Conservation (phyloP, 2,888 invertebrate species). For the Hypsopygia costalis region DNA sequence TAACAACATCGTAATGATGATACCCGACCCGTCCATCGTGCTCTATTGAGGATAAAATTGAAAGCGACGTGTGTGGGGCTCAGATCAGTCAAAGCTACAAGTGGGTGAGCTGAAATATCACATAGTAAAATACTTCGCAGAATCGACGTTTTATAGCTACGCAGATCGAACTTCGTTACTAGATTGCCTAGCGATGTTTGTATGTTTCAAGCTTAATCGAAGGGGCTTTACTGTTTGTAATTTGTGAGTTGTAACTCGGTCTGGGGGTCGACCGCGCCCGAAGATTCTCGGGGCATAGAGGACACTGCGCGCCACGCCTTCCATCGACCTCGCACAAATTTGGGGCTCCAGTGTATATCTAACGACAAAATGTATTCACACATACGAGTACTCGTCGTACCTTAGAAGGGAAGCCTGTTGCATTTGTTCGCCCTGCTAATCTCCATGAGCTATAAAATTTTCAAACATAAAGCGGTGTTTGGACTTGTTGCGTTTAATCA, state of each 20-base stretch:
- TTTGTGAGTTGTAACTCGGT: neutral
- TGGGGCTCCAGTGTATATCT: conserved; percentile 12
- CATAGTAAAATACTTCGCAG: neutral
- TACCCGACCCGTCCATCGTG: conserved; percentile 12
- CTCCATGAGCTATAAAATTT: neutral
- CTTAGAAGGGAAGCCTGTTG: neutral
- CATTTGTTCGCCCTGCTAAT: conserved; percentile 1
- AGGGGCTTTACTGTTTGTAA: neutral
- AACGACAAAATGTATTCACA: conserved; percentile 6
- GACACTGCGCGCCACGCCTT: conserved; percentile 5
- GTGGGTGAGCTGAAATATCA: conserved; percentile 14
- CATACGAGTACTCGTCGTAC: neutral
- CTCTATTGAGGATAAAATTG: conserved; percentile 20
- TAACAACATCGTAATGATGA: conserved; percentile 14
- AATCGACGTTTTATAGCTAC: neutral
- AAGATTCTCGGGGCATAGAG: neutral
- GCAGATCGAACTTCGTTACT: neutral
- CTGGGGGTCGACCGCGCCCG: conserved; percentile 4
- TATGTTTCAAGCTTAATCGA: neutral
- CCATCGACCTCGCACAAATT: conserved; percentile 13
- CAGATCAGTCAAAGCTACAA: conserved; percentile 23
- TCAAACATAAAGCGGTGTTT: neutral
- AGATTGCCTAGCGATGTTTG: neutral
- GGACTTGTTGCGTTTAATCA: neutral
- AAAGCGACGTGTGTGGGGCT: conserved; percentile 9